phyloP scores from a whole-genome alignment of 1,140 invertebrate genomes.

The Wiebesia pumilae region DNA sequence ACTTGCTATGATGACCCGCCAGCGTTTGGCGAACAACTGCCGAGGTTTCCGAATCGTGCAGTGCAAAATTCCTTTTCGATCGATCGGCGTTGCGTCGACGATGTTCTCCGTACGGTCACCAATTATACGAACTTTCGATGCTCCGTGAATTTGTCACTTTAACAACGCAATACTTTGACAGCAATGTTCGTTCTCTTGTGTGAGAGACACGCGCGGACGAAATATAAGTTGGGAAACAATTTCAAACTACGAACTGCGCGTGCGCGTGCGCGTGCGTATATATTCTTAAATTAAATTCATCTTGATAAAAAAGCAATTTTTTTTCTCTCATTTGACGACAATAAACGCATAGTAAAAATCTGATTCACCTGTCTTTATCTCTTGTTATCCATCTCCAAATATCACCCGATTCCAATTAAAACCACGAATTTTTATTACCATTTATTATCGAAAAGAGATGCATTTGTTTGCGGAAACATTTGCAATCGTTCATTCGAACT shows the following conservation, averaged over 20 bases:
- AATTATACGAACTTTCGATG: neutral
- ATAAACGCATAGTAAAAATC: conserved; percentile 31
- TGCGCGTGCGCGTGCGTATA: too few relatives aligned
- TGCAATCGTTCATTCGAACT: too few relatives aligned
- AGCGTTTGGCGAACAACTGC: neutral
- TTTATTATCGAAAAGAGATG: too few relatives aligned
- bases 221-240: neutral
- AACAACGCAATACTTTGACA: too few relatives aligned
- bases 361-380: neutral
- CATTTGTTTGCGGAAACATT: too few relatives aligned
- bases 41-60: neutral
- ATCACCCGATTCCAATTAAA: conserved; percentile 2
- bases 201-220: too few relatives aligned
- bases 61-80: neutral
- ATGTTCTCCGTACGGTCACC: neutral
- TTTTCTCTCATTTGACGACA: conserved; percentile 18
- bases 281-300: neutral
- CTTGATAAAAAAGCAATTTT: neutral
- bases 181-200: too few relatives aligned
- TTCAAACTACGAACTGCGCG: neutral
- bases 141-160: neutral
- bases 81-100: too few relatives aligned
- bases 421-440: neutral
- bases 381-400: neutral
- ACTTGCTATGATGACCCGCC: neutral